Evolutionary conservation across 2,113 vertebrate genomes (phyloP), one percentile per base, ranked within the genome.

Genomic region (Ophiodon elongatus): DNA sequence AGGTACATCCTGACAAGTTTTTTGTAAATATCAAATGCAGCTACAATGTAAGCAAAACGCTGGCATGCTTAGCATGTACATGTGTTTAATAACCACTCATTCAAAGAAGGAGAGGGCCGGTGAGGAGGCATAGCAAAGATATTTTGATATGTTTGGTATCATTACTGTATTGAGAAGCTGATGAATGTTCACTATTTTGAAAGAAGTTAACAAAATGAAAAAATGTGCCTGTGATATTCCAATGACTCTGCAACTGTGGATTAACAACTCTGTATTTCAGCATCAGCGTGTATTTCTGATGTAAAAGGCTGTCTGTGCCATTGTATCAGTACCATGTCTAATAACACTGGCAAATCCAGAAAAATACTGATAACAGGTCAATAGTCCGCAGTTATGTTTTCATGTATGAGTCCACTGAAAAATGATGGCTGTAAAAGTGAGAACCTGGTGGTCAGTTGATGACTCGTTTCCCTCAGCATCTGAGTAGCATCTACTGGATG

Each of bases 51-150:
- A 52, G 65, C 25, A 47, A 83, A 73, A 54, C 23, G 21, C 63
- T 80, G 83, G 47, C 33, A 66, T 75, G 72, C 78, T 54, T 52
- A 3, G 79, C 74, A 67, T 84, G 69, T 37, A 19, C 79, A 72
- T 29, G 29, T 76, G 77, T 87, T 83, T 76, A 39, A 92, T 91
- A 92, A 94, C 91, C 92, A 93, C 92, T 93, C 63, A 60, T 89
- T 83, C 33, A 82, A 63, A 65, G 67, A 70, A 52, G 70, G 73
- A 75, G 70, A 64, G 19, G 37, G 59, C 76, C 56, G 86, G 66
- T 66, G 67, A 29, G 13, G 82, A 78, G 59, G 79, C 37, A 72
- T 57, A 62, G 73, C 50, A 56, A 57, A 80, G 77, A 84, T 47
- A 37, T 45, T 63, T 69, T 87, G 62, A n/a, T 82, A 75, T 75